These are phyloP conservation scores for Drosophila limbata DNA, from an alignment of 2,888 invertebrate genomes.

Conservation along the genomic window DNA sequence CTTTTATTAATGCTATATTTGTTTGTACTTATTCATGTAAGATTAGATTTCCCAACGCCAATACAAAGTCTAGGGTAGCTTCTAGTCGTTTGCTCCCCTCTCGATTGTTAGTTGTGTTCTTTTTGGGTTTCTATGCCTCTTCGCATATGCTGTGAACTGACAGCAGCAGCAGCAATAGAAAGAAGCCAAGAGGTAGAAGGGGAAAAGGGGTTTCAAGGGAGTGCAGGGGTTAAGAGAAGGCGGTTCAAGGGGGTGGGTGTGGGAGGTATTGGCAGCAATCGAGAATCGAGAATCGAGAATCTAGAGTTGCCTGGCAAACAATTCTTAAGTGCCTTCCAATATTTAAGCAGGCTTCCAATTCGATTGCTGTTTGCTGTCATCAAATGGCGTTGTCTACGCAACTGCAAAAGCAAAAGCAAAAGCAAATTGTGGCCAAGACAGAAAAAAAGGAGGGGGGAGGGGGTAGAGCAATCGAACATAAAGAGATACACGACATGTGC, in stretches of 20 bases:
- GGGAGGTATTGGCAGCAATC: slow-evolving; percentile 49
- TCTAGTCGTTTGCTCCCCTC: neutral
- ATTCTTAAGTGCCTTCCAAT: slow-evolving; percentile 73
- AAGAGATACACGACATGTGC: slow-evolving; percentile 54
- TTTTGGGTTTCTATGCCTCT: slow-evolving; percentile 56
- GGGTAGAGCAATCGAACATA: slow-evolving; percentile 12
- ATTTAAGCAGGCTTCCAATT: slow-evolving; percentile 72
- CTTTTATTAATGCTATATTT: neutral
- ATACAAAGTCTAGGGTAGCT: slow-evolving; percentile 12
- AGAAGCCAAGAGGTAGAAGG: slow-evolving; percentile 36
- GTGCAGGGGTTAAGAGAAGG: neutral
- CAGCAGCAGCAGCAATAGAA: slow-evolving; percentile 32
- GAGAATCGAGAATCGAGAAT: slow-evolving; percentile 51
- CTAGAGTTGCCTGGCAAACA: slow-evolving; percentile 59
- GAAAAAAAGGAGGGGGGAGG: neutral
- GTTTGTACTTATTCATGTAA: neutral
- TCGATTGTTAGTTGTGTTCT: slow-evolving; percentile 19
- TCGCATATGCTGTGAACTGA: slow-evolving; percentile 42
- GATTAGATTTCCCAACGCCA: neutral
- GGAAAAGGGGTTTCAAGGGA: neutral
- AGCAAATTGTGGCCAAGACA: slow-evolving; percentile 21
- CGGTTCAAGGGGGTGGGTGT: neutral
- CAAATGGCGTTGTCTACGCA: slow-evolving; percentile 67
- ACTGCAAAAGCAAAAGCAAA: slow-evolving; percentile 49
- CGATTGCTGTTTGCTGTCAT: slow-evolving; percentile 72